Evolutionary conservation across 30 jellyfish, hydroid and myxozoan species (phyloP).

Genomic region (Aurelia coerulea): DNA sequence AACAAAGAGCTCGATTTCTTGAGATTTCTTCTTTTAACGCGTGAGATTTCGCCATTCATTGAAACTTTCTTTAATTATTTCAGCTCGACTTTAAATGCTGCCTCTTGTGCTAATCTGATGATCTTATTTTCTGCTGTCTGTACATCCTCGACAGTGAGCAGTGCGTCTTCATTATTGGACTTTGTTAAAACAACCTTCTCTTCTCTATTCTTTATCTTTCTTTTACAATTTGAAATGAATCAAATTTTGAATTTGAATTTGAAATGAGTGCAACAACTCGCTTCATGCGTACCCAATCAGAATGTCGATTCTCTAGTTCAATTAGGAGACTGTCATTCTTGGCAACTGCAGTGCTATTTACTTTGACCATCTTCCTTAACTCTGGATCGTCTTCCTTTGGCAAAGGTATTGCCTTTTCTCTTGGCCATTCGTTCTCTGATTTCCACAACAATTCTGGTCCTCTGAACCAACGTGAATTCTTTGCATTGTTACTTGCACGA

Average conservation of each 20-base stretch:
- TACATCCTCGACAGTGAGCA: too few species aligned
- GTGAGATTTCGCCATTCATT: too few species aligned
- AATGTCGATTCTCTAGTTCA: constrained; percentile 5
- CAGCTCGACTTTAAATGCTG: too few species aligned
- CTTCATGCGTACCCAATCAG: constrained; percentile 18
- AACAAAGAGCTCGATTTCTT: too few species aligned
- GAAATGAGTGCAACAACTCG: constrained; percentile 32
- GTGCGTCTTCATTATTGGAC: too few species aligned
- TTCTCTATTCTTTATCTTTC: too few species aligned
- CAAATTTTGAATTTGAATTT: constrained; percentile 17
- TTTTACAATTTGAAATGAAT: constrained; percentile 1
- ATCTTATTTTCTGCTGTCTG: too few species aligned
- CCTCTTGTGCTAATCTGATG: too few species aligned
- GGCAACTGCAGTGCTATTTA: constrained; percentile 11
- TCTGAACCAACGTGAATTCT: constrained; percentile 8
- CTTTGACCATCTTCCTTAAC: neutral
- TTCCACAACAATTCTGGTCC: neutral
- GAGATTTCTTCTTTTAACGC: too few species aligned
- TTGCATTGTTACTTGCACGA: constrained; percentile 10
- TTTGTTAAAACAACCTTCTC: too few species aligned
- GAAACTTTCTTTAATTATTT: too few species aligned
- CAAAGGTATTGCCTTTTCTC: constrained; percentile 31
- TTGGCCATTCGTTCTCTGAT: constrained; percentile 27
- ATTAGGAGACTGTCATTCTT: constrained; percentile 4
- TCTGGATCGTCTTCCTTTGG: constrained; percentile 20